Evolutionary conservation across 2,113 vertebrate genomes (phyloP).

Genomic region (Laticauda laticaudata): DNA sequence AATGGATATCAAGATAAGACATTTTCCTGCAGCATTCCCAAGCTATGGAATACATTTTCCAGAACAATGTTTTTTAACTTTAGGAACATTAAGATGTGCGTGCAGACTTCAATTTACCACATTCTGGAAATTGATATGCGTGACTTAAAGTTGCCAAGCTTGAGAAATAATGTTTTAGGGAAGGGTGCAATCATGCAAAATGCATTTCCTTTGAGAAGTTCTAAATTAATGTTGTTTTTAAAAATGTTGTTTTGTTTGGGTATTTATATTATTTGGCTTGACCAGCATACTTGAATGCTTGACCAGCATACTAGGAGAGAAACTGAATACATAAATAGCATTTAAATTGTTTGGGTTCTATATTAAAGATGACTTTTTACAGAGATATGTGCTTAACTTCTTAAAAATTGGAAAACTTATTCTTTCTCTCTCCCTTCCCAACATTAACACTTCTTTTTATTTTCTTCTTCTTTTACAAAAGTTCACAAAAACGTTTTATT

Average conservation of each 20-base stretch:
- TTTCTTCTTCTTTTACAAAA: constrained; percentile 29
- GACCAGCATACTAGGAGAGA: background rate
- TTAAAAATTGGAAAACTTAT: background rate
- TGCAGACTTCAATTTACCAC: background rate
- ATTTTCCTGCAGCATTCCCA: background rate
- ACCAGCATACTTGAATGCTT: background rate
- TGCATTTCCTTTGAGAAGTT: background rate
- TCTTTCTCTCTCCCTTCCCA: background rate
- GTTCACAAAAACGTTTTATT: constrained; percentile 45
- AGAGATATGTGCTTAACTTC: background rate
- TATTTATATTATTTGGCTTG: background rate
- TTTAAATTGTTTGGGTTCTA: background rate
- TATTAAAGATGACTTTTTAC: background rate
- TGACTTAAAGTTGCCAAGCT: background rate
- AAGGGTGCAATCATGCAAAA: background rate
- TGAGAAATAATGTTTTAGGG: background rate
- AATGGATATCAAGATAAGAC: background rate
- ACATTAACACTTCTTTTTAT: background rate
- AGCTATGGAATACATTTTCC: background rate
- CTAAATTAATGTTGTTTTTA: background rate
- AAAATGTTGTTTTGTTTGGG: background rate
- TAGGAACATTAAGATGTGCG: background rate
- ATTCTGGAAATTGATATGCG: background rate
- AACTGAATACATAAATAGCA: background rate
- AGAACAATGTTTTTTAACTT: background rate